Percentiles rank a stretch among this genome's conserved stretches.
Conservation (phyloP, 37 sponge, comb jelly and placozoan genomes). For the Mnemiopsis leidyi region DNA sequence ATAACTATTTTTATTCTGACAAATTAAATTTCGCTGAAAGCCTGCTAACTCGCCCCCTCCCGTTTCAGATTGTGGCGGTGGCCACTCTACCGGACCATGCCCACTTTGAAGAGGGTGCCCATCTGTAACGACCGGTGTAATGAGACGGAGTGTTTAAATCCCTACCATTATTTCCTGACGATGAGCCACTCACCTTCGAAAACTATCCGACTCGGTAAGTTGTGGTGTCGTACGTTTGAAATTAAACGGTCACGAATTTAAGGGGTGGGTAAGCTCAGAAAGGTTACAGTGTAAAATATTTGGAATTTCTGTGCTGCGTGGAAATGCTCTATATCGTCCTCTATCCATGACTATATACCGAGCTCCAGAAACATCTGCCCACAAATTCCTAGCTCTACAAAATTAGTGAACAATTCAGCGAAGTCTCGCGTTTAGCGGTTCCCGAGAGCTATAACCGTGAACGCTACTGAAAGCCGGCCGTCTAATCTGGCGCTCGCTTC, state of each 20-base stretch:
- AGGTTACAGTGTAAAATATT: too few relatives aligned
- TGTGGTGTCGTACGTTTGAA: too few relatives aligned
- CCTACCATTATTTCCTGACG: conserved; percentile 13
- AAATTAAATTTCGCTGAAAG: neutral
- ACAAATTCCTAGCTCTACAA: neutral
- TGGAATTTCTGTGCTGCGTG: too few relatives aligned
- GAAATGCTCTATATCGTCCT: too few relatives aligned
- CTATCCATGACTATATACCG: too few relatives aligned
- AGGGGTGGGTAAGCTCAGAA: neutral
- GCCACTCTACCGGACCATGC: neutral
- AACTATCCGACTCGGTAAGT: neutral
- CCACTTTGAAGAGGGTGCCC: neutral
- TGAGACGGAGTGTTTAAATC: neutral
- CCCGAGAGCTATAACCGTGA: neutral
- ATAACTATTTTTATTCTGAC: too few relatives aligned
- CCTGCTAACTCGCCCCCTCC: neutral
- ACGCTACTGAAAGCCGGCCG: neutral
- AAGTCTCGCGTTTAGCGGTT: neutral
- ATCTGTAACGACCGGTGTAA: neutral
- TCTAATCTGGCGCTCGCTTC: neutral
- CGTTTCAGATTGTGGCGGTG: neutral
- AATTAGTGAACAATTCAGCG: neutral
- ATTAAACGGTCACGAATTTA: too few relatives aligned
- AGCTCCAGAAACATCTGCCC: too few relatives aligned
- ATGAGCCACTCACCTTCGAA: neutral